These are phyloP conservation scores for Antennarius maculatus DNA, from an alignment of 2,797 vertebrate genomes.

Conservation along the genomic window DNA sequence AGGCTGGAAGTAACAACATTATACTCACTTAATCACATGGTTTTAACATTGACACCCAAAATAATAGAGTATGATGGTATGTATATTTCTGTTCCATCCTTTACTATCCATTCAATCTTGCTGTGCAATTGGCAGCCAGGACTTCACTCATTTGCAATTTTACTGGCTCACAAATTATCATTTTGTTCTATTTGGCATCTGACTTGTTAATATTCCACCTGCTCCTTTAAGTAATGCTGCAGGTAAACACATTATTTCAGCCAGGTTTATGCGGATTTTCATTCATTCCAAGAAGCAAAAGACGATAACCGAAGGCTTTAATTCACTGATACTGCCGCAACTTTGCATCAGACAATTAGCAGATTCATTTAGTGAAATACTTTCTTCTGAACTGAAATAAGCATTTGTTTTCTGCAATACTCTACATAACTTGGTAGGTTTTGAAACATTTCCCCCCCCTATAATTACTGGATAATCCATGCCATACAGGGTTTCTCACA, in stretches of 20 bases:
- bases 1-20: not conserved
- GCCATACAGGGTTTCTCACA: too few species aligned
- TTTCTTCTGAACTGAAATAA: constrained; percentile 2
- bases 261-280: constrained; percentile 15
- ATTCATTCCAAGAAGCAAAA: constrained; percentile 24
- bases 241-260: constrained; percentile 13
- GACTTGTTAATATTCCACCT: constrained; percentile 21
- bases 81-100: constrained; percentile 6
- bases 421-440: not conserved
- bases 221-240: constrained; percentile 25
- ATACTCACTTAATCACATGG: not conserved
- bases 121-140: constrained; percentile 14
- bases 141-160: not conserved
- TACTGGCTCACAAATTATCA: constrained; percentile 21
- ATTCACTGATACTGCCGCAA: constrained; percentile 6
- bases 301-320: constrained; percentile 15
- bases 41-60: constrained; percentile 3
- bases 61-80: not conserved
- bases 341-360: not conserved
- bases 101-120: constrained; percentile 17
- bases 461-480: too few species aligned
- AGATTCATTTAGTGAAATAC: not conserved
- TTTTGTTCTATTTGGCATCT: constrained; percentile 12
- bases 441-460: too few species aligned
- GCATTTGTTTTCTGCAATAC: not conserved